Evolutionary conservation across 2,113 vertebrate species (phyloP).

Genomic region (Poecilia latipinna): DNA sequence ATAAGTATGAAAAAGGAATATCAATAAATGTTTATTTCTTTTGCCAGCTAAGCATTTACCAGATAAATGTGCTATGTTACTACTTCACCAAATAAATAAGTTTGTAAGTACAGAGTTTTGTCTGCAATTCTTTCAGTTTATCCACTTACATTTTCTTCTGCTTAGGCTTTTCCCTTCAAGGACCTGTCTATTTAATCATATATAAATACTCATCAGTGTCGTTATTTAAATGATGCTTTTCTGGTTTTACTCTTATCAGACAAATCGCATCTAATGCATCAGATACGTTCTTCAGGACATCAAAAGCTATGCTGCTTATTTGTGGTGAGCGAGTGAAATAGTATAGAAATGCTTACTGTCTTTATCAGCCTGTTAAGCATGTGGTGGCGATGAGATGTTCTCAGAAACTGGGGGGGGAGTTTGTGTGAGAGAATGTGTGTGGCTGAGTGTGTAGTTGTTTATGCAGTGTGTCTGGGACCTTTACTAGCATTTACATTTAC

Average conservation of each 20-base stretch:
- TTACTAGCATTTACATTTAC: too few relatives aligned
- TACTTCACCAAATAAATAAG: conserved; percentile 26
- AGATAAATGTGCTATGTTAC: conserved; percentile 1
- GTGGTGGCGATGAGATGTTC: neutral
- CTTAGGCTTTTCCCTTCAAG: too few relatives aligned
- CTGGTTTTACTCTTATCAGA: neutral
- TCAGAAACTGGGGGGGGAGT: neutral
- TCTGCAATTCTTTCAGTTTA: neutral
- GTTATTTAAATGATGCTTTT: neutral
- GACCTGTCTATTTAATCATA: too few relatives aligned
- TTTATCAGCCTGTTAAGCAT: neutral
- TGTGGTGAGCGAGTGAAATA: too few relatives aligned
- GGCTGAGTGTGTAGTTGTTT: neutral
- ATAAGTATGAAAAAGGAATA: neutral
- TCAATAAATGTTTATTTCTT: neutral
- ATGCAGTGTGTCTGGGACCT: too few relatives aligned
- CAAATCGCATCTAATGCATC: neutral
- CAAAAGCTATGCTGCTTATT: neutral
- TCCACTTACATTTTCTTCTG: neutral
- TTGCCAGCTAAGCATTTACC: neutral
- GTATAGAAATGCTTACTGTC: neutral
- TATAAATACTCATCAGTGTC: too few relatives aligned
- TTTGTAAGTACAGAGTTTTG: neutral
- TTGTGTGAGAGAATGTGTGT: neutral
- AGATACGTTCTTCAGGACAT: neutral